Percentiles rank a stretch among this genome's conserved stretches.
Conservation (phyloP, 1,140 invertebrate species). For the Argopecten irradians region DNA sequence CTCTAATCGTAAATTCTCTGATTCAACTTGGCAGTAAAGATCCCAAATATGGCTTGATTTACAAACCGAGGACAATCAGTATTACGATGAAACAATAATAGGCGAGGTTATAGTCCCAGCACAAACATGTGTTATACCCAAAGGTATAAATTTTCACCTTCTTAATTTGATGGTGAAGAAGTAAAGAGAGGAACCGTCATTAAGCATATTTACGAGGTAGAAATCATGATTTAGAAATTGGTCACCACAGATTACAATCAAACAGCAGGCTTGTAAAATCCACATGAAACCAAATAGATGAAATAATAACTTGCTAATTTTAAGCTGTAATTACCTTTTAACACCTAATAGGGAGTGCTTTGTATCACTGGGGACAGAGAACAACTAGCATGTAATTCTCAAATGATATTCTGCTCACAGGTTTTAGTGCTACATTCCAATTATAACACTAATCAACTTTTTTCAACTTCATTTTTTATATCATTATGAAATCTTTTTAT, state of each 20-base stretch:
- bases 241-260: background rate
- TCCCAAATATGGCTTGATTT: background rate
- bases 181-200: background rate
- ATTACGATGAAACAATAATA: background rate
- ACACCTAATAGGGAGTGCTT: background rate
- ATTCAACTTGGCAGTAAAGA: background rate
- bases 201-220: slow-evolving; percentile 10
- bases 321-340: background rate
- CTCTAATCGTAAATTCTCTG: background rate
- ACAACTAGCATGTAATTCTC: background rate
- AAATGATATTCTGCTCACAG: too few species aligned
- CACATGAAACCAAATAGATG: background rate
- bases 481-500: too few species aligned
- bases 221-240: background rate
- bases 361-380: background rate
- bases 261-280: background rate
- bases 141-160: background rate
- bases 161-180: slow-evolving; percentile 9
- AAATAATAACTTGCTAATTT: background rate
- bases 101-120: background rate
- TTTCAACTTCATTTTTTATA: too few species aligned
- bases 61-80: background rate
- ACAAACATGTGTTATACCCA: background rate
- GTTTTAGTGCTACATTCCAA: too few species aligned
- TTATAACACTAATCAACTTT: too few species aligned